Conservation (phyloP, 2,797 vertebrate genomes). For the Acrossocheilus fasciatus region DNA sequence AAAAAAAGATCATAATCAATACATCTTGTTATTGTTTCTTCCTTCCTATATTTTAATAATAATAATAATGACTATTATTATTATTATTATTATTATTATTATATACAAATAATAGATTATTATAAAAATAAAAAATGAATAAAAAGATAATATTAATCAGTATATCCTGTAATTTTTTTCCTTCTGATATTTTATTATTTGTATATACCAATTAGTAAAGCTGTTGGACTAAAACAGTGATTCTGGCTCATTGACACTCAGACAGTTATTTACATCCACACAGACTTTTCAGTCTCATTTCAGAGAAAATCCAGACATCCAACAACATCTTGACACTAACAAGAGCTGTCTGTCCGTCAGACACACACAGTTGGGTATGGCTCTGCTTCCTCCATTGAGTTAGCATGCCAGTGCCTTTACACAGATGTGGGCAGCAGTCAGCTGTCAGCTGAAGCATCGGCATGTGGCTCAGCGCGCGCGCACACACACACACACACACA, state of each 20-base stretch:
- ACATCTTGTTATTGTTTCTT: too few species aligned
- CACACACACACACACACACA: not conserved
- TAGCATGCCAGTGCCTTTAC: constrained; percentile 48
- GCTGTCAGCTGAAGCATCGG: constrained; percentile 19
- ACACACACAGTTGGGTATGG: not conserved
- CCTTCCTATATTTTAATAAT: too few species aligned
- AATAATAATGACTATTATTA: too few species aligned
- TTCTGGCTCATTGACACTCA: not conserved
- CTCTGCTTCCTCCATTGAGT: constrained; percentile 46
- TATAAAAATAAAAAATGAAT: too few species aligned
- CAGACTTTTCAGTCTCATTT: constrained; percentile 15
- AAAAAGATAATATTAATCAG: too few species aligned
- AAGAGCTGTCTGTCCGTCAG: not conserved
- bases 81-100: too few species aligned
- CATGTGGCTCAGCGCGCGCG: constrained; percentile 16
- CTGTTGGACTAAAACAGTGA: not conserved
- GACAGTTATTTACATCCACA: constrained; percentile 27
- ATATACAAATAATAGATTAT: too few species aligned
- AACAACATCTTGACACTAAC: constrained; percentile 21
- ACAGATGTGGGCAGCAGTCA: constrained; percentile 33
- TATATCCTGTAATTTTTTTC: not conserved
- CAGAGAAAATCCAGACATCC: not conserved
- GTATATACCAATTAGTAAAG: not conserved
- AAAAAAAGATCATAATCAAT: too few species aligned
- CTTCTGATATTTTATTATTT: not conserved